Conservation (phyloP, 2,888 invertebrate genomes). For the Cancer borealis region DNA sequence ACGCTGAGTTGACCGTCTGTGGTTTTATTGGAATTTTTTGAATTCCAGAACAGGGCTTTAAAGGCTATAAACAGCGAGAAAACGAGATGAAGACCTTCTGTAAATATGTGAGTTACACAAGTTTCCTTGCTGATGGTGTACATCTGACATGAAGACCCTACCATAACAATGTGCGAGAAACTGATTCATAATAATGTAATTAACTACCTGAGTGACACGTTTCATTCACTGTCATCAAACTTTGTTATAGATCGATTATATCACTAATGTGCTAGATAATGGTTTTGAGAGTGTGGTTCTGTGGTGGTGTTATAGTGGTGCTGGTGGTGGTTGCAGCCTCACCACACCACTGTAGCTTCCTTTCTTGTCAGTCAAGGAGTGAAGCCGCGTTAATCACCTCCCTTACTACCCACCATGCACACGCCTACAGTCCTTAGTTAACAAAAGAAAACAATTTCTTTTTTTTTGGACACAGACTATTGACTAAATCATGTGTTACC, state of each 20-base stretch:
- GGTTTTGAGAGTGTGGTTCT: neutral
- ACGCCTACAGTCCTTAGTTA: neutral
- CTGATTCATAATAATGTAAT: neutral
- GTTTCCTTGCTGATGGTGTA: neutral
- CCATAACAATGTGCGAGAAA: neutral
- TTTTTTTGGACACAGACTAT: neutral
- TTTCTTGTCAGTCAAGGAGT: neutral
- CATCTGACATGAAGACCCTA: neutral
- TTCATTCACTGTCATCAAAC: neutral
- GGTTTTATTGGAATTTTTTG: conserved; percentile 28
- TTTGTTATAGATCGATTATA: neutral
- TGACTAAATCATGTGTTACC: neutral
- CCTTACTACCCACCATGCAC: neutral
- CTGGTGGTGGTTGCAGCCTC: neutral
- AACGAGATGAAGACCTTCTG: conserved; percentile 30
- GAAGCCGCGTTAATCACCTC: neutral
- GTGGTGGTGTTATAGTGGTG: neutral
- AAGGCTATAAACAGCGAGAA: neutral
- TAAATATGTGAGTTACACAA: neutral
- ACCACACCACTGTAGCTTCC: neutral
- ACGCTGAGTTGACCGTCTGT: neutral
- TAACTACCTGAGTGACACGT: neutral
- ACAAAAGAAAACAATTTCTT: neutral
- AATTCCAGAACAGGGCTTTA: neutral
- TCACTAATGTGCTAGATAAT: neutral